These are phyloP conservation scores for Carlito syrichta DNA, from an alignment of 2,113 vertebrate species.

Conservation along the genomic window DNA sequence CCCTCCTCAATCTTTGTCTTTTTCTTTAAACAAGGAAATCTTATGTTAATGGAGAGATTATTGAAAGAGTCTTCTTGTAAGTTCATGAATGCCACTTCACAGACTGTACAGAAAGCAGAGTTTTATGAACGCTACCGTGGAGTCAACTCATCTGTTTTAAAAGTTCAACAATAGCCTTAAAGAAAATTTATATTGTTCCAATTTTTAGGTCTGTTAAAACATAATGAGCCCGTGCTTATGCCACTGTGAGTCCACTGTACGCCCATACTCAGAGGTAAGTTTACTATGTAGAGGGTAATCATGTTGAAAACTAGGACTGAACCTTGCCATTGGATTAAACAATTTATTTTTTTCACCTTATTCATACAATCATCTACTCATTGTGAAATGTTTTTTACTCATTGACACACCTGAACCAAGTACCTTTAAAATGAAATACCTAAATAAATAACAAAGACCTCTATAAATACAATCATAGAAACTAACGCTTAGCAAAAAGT, in stretches of 20 bases:
- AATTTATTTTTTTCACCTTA: slow-evolving; percentile 43
- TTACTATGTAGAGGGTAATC: background rate
- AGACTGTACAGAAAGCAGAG: slow-evolving; percentile 26
- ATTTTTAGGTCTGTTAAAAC: background rate
- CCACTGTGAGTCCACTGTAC: background rate
- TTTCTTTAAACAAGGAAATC: slow-evolving; percentile 42
- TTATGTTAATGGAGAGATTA: slow-evolving; percentile 42
- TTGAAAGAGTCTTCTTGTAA: slow-evolving; percentile 50
- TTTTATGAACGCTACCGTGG: background rate
- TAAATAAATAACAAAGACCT: background rate
- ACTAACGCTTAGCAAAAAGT: slow-evolving; percentile 20
- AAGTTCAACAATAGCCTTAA: slow-evolving; percentile 24
- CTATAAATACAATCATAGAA: background rate
- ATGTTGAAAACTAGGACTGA: background rate
- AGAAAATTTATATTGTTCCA: slow-evolving; percentile 42
- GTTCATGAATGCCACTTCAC: slow-evolving; percentile 47
- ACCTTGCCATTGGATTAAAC: background rate
- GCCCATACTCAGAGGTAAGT: slow-evolving; percentile 5
- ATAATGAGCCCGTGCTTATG: background rate
- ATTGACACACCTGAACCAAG: background rate
- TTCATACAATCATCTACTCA: background rate
- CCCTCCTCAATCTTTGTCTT: background rate
- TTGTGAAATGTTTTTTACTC: background rate
- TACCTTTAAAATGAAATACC: slow-evolving; percentile 13
- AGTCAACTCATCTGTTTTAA: slow-evolving; percentile 48